Percentiles rank a stretch among this genome's conserved stretches.
These are phyloP conservation scores for Tragelaphus imberbis DNA, from an alignment of 2,113 vertebrate genomes.

Conservation along the genomic window DNA sequence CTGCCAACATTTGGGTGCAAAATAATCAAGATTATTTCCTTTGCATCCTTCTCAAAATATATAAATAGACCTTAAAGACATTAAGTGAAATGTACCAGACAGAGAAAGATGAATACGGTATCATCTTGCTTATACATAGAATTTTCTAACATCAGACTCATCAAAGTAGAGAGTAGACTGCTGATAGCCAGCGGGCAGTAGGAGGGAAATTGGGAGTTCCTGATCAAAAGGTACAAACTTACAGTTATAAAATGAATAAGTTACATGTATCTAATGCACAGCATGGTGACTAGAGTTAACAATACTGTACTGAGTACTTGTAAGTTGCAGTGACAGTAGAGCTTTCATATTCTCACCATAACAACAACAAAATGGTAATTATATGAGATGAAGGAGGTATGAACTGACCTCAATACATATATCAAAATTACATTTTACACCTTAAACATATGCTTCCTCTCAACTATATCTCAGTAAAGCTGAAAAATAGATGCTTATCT, in stretches of 20 bases:
- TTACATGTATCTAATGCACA: not conserved
- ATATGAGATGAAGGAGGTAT: not conserved
- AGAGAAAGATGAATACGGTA: not conserved
- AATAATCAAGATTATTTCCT: not conserved
- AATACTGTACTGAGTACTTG: not conserved
- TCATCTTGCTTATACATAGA: not conserved
- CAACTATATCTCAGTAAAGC: not conserved
- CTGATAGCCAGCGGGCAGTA: not conserved
- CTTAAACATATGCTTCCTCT: not conserved
- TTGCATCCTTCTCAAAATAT: not conserved
- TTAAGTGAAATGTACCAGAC: not conserved
- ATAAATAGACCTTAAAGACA: not conserved
- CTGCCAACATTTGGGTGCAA: not conserved
- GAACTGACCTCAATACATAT: not conserved
- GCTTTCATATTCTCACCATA: not conserved
- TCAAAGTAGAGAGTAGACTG: not conserved
- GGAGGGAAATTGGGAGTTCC: not conserved
- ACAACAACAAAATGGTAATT: not conserved
- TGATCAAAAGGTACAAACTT: not conserved
- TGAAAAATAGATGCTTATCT: not conserved
- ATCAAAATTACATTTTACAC: not conserved
- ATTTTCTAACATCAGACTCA: not conserved
- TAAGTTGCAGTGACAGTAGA: not conserved
- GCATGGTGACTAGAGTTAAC: not conserved
- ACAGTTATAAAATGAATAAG: not conserved